Conservation (phyloP, 2,113 vertebrate genomes). For the Osmerus eperlanus region DNA sequence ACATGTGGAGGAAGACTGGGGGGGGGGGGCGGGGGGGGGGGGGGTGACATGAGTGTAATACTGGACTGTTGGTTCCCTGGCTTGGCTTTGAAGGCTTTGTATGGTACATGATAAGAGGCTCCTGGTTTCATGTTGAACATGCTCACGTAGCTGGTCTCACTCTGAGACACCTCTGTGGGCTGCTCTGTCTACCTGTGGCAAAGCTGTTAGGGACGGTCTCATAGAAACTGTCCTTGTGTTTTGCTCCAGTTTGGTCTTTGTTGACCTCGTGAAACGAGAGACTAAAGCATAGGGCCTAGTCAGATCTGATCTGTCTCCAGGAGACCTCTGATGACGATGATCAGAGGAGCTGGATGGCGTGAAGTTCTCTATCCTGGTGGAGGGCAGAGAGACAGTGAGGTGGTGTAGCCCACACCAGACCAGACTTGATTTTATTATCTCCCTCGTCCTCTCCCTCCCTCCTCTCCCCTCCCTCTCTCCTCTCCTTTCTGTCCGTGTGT, state of each 20-base stretch:
- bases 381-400: too few species aligned
- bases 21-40: not conserved
- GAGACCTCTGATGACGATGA: too few species aligned
- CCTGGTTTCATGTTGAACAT: too few species aligned
- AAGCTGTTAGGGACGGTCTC: slow-evolving; percentile 14
- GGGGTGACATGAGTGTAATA: not conserved
- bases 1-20: not conserved
- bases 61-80: not conserved
- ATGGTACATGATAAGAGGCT: too few species aligned
- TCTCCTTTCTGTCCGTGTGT: not conserved
- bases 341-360: too few species aligned
- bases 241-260: slow-evolving; percentile 13
- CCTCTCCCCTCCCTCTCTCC: not conserved
- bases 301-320: too few species aligned
- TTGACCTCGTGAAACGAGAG: slow-evolving; percentile 35
- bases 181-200: not conserved
- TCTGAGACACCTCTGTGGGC: too few species aligned
- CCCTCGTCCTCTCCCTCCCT: not conserved
- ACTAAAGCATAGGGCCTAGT: too few species aligned
- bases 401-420: too few species aligned
- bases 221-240: not conserved
- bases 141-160: not conserved
- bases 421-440: slow-evolving; percentile 8
- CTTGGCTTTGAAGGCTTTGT: too few species aligned
- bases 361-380: too few species aligned